These are phyloP conservation scores for Falcunculus frontatus DNA, from an alignment of 2,113 vertebrate species.

Conservation along the genomic window DNA sequence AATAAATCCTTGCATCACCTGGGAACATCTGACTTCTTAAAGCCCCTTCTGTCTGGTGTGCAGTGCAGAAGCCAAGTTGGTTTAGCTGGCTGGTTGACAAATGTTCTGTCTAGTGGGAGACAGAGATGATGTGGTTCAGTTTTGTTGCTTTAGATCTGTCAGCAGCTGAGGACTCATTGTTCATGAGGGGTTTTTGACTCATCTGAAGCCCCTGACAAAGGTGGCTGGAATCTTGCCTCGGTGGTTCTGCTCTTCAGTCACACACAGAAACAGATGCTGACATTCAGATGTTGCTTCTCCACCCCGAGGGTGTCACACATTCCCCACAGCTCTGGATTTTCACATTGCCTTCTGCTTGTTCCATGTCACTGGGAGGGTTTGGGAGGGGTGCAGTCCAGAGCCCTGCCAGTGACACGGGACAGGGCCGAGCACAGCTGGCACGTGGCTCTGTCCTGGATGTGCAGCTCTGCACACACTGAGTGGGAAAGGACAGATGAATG, in stretches of 20 bases:
- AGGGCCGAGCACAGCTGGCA: neutral
- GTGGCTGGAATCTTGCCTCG: conserved; percentile 38
- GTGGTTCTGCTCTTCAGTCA: neutral
- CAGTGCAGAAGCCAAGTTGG: conserved; percentile 30
- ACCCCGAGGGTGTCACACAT: neutral
- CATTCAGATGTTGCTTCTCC: neutral
- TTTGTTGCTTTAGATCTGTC: conserved; percentile 55
- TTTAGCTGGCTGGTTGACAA: conserved; percentile 28
- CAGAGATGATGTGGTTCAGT: conserved; percentile 24
- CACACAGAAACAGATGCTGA: conserved; percentile 38
- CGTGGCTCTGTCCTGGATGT: neutral
- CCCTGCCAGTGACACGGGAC: neutral
- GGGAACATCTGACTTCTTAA: conserved; percentile 45
- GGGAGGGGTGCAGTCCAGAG: neutral
- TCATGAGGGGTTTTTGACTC: conserved; percentile 37
- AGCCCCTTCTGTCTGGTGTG: conserved; percentile 2
- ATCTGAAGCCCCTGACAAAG: conserved; percentile 43
- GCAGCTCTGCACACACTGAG: neutral
- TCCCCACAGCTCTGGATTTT: neutral
- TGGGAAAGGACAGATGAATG: neutral
- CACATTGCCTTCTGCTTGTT: neutral
- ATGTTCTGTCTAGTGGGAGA: conserved; percentile 33
- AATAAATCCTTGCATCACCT: conserved; percentile 49
- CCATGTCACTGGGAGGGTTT: neutral
- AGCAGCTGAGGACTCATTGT: conserved; percentile 45